These are phyloP conservation scores for Sycophaga agraensis DNA, from an alignment of 1,140 invertebrate species.

Conservation along the genomic window DNA sequence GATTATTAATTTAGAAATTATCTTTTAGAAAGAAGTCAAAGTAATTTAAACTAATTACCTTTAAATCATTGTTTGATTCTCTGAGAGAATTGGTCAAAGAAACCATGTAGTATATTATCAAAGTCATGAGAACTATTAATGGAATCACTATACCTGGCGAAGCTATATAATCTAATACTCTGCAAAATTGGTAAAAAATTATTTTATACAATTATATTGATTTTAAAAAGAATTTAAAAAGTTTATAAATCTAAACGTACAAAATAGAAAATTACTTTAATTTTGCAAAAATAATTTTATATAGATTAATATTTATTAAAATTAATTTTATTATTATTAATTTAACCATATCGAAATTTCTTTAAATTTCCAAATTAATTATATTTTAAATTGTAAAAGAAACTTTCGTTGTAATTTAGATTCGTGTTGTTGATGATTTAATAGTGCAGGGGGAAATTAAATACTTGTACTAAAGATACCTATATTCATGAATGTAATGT, in stretches of 20 bases:
- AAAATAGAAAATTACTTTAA: no score
- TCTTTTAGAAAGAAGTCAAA: neutral
- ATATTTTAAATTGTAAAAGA: no score
- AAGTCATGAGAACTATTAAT: conserved; percentile 81
- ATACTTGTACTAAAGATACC: no score
- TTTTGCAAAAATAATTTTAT: no score
- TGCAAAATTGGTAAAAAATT: conserved; percentile 57
- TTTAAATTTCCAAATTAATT: no score
- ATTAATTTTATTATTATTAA: no score
- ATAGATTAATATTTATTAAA: no score
- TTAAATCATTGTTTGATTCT: conserved; percentile 76
- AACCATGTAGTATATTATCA: conserved; percentile 94
- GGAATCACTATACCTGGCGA: conserved; percentile 95
- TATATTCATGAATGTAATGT: conserved; percentile 43
- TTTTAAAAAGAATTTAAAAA: neutral
- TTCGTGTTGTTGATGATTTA: no score
- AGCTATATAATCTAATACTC: conserved; percentile 78
- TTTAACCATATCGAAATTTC: no score
- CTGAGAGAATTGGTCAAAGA: conserved; percentile 86
- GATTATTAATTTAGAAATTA: neutral
- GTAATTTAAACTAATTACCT: conserved; percentile 20
- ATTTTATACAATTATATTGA: neutral
- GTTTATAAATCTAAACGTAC: neutral
- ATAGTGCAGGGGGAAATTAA: no score
- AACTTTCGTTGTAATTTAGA: no score